Percentiles rank a stretch among this genome's conserved stretches.
These are phyloP conservation scores for Aphidius gifuensis DNA, from an alignment of 1,140 invertebrate species.

Conservation along the genomic window DNA sequence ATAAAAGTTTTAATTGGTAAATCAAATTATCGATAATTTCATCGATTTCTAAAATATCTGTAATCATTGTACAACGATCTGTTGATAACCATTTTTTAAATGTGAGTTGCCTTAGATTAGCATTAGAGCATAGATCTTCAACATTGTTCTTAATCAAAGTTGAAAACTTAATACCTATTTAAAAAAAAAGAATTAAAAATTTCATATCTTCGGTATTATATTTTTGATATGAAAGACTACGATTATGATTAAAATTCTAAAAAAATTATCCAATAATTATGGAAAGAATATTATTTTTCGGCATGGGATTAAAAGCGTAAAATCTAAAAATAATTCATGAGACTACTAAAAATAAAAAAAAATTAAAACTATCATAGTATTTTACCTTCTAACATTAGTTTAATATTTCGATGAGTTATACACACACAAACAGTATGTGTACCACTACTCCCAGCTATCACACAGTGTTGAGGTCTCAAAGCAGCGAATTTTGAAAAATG, in stretches of 20 bases:
- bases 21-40: not conserved
- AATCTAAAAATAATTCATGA: no score
- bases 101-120: conserved; percentile 12
- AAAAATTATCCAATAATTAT: no score
- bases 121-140: conserved; percentile 13
- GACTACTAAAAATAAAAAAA: no score
- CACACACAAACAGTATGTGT: conserved; percentile 4
- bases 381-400: conserved; percentile 16
- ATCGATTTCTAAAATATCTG: not conserved
- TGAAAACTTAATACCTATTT: not conserved
- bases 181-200: not conserved
- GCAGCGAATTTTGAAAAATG: no score
- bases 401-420: conserved; percentile 9
- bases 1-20: not conserved
- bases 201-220: not conserved
- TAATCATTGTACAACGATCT: conserved; percentile 19
- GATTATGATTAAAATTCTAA: not conserved
- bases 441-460: not conserved
- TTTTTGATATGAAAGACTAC: not conserved
- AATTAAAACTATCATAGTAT: no score
- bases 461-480: not conserved
- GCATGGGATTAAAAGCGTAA: no score
- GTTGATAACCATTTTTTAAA: conserved; percentile 19
- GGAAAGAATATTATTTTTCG: no score
- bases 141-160: not conserved